Evolutionary conservation across 2,888 invertebrate species (phyloP), one percentile per base, ranked within the genome.

Genomic region (Limenitis camilla): DNA sequence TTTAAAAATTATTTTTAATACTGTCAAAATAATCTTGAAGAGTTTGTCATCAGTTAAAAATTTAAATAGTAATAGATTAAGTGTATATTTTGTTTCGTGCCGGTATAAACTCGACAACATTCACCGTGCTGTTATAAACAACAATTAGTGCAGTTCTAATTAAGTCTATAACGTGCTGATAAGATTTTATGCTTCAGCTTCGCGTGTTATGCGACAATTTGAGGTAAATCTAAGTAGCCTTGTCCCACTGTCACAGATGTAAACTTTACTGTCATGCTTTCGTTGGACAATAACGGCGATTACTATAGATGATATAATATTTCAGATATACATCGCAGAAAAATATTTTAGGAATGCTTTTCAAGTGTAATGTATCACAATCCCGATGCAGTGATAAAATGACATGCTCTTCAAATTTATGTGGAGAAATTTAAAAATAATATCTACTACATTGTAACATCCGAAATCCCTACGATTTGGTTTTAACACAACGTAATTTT

Each of bases 151-250:
- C 65, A 66, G 63, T 61, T 67, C 71, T 82, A 80, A 82, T 82
- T 81, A 80, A 76, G 69, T 68, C 65, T 71, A 69, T 73, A 75
- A 72, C 68, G 71, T 67, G 69, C 65, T 73, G 82, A 82, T 82
- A 82, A 79, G 74, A 72, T 78, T 81, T 79, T 78, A 78, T 77
- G 44, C 53, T 36, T 46, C 60, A 57, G 58, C 56, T 67, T 82
- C 58, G 82, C 83, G 82, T 83, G 82, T 66, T 68, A 60, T 59
- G 52, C 58, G 63, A 69, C 69, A 71, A 66, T 81, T 78, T 73
- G 63, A 63, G 62, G 61, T 61, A 72, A 77, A 76, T 76, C 70
- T 64, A 68, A 63, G 62, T 67, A 67, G 63, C 61, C 53, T 57
- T 52, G 54, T 54, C 47, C 54, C 44, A 40, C 54, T 53, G 48